phyloP scores from a whole-genome alignment of 2,797 vertebrate species.

The Trachops cirrhosus region DNA sequence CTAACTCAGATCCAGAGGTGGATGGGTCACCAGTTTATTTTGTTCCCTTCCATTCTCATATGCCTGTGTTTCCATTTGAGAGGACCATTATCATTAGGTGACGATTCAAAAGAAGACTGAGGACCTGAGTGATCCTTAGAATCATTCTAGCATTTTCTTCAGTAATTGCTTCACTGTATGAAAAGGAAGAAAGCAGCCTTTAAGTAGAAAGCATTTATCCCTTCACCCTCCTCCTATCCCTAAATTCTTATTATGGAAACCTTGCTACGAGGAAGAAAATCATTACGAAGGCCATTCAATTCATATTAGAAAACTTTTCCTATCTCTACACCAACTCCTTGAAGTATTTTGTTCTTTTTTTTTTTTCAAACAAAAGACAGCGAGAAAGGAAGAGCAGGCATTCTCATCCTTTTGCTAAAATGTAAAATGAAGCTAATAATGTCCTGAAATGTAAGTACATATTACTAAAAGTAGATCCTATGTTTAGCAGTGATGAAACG shows the following conservation, averaged over 20 bases:
- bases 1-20: neutral
- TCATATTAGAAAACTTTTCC: neutral
- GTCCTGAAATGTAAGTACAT: neutral
- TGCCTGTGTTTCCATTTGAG: neutral
- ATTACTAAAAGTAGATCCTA: neutral
- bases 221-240: neutral
- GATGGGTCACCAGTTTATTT: neutral
- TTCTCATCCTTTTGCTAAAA: neutral
- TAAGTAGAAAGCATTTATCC: neutral
- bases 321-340: neutral
- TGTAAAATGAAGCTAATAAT: conserved; percentile 39
- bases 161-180: neutral
- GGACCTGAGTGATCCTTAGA: neutral
- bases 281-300: neutral
- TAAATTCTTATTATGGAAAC: neutral
- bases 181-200: neutral
- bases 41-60: neutral
- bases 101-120: neutral
- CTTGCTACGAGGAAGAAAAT: neutral
- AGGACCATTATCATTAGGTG: neutral
- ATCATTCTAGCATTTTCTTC: neutral
- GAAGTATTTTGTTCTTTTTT: neutral
- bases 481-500: neutral
- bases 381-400: neutral
- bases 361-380: neutral